Percentiles rank a stretch among this genome's conserved stretches.
These are phyloP conservation scores for Channallabes apus DNA, from an alignment of 2,797 vertebrate genomes.

Conservation along the genomic window DNA sequence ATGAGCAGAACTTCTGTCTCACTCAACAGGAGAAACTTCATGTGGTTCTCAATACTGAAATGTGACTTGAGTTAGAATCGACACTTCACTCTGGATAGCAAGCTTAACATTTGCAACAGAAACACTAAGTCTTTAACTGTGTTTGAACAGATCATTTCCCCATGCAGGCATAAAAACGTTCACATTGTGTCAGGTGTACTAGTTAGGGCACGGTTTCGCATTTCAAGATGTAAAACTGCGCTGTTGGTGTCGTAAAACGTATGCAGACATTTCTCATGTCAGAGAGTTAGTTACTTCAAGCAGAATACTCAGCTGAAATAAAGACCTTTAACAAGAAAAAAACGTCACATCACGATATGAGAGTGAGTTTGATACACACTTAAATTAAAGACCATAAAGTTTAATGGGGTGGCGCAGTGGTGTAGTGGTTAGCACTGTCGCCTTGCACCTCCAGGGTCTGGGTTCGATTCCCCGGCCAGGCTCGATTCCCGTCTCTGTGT, in stretches of 20 bases:
- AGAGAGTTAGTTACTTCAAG: neutral
- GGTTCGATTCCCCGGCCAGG: too few relatives aligned
- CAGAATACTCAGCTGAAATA: neutral
- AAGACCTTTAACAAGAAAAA: neutral
- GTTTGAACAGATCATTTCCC: neutral
- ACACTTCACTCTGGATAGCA: neutral
- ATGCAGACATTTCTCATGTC: neutral
- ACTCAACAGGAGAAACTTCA: neutral
- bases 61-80: neutral
- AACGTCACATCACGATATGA: neutral
- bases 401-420: too few relatives aligned
- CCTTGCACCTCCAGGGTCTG: too few relatives aligned
- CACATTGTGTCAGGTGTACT: neutral
- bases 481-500: too few relatives aligned
- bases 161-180: neutral
- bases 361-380: neutral
- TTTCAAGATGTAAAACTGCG: neutral
- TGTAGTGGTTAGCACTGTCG: too few relatives aligned
- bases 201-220: neutral
- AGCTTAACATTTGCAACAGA: neutral
- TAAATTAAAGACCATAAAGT: too few relatives aligned
- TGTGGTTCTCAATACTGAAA: neutral
- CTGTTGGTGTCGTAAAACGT: neutral
- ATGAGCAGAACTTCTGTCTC: neutral
- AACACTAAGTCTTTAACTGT: neutral